These are phyloP conservation scores for Gymnothorax javanicus DNA, from an alignment of 2,797 vertebrate species.

Conservation along the genomic window DNA sequence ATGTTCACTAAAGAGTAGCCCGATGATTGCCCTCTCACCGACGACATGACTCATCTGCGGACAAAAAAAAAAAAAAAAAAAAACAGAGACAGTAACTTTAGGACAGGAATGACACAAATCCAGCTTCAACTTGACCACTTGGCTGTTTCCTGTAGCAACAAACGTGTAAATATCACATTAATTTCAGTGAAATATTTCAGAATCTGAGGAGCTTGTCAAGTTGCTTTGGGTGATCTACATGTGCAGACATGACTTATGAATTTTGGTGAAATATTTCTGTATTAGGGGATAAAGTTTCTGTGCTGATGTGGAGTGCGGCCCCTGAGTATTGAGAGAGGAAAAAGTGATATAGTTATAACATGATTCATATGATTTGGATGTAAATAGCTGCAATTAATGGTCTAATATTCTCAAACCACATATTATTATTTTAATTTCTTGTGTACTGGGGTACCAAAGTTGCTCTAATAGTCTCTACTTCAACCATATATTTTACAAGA, in stretches of 20 bases:
- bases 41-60: constrained; percentile 80
- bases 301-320: no score
- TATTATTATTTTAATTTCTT: no score
- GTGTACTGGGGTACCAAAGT: no score
- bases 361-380: no score
- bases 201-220: no score
- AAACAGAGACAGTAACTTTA: constrained; percentile 37
- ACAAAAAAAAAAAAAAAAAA: constrained; percentile 41
- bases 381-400: no score
- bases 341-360: no score
- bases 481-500: no score
- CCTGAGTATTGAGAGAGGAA: no score
- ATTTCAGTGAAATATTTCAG: no score
- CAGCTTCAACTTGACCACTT: background rate
- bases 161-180: background rate
- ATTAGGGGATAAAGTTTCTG: background rate
- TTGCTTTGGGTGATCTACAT: background rate
- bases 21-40: constrained; percentile 62
- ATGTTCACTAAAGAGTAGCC: background rate
- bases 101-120: background rate
- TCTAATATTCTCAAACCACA: no score
- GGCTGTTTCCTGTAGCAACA: background rate
- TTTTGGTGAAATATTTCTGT: background rate
- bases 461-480: no score
- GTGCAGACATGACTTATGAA: background rate